Conservation (phyloP, 2,113 vertebrate genomes). For the Corvus cornix region DNA sequence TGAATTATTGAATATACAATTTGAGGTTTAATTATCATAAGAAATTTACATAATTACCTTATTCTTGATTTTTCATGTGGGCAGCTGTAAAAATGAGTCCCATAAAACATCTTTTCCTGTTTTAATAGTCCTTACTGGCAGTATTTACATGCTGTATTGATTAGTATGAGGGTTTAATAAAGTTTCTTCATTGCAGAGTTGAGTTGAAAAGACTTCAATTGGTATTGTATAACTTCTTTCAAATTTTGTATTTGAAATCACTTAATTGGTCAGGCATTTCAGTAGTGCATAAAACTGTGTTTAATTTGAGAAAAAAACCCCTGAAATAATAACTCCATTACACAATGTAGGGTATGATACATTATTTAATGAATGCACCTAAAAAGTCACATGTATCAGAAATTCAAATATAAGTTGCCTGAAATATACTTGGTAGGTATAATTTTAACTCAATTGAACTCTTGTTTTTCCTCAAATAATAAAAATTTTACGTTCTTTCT, state of each 20-base stretch:
- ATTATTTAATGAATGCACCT: background rate
- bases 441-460: background rate
- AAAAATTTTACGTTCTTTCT: background rate
- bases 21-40: background rate
- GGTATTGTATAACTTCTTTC: background rate
- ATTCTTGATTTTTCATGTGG: background rate
- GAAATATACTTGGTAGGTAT: background rate
- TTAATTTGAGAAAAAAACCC: background rate
- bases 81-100: background rate
- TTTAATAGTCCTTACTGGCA: background rate
- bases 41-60: background rate
- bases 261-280: background rate
- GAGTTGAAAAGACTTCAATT: background rate
- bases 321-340: background rate
- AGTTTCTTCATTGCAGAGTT: background rate
- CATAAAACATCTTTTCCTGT: background rate
- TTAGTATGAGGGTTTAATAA: background rate
- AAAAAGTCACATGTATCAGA: background rate
- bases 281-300: background rate
- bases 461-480: background rate
- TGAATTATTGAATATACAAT: background rate
- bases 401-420: background rate
- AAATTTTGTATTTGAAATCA: background rate
- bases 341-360: rapidly evolving
- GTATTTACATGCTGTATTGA: background rate